Conservation (phyloP, 2,797 vertebrate species). For the Crocodylus rhombifer region DNA sequence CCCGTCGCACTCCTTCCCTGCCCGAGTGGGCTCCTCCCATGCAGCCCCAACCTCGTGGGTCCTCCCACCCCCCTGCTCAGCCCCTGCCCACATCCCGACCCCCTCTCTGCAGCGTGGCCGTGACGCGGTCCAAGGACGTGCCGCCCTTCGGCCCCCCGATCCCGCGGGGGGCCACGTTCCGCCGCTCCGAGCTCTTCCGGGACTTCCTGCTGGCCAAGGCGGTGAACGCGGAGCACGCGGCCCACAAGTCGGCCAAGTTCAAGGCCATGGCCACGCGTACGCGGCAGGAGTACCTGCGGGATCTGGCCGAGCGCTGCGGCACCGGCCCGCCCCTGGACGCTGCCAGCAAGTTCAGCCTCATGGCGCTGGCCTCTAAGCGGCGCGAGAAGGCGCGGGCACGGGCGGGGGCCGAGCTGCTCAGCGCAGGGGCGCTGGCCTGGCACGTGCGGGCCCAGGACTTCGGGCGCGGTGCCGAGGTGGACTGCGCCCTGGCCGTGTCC, state of each 20-base stretch:
- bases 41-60: too few relatives aligned
- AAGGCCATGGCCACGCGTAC: slow-evolving; percentile 95
- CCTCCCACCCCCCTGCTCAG: background rate
- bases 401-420: slow-evolving; percentile 85
- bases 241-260: slow-evolving; percentile 96
- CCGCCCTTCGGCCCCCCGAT: slow-evolving; percentile 94
- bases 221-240: slow-evolving; percentile 93
- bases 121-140: slow-evolving; percentile 96
- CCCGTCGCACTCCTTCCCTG: too few relatives aligned
- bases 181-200: slow-evolving; percentile 88
- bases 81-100: accelerated
- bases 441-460: slow-evolving; percentile 87
- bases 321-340: slow-evolving; percentile 90
- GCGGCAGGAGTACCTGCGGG: slow-evolving; percentile 92
- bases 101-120: slow-evolving; percentile 86
- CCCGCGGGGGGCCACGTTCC: slow-evolving; percentile 86
- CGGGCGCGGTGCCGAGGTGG: slow-evolving; percentile 80
- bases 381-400: slow-evolving; percentile 89
- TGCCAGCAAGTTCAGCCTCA: slow-evolving; percentile 91
- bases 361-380: slow-evolving; percentile 91
- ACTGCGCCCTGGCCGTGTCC: slow-evolving; percentile 84
- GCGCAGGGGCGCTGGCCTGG: slow-evolving; percentile 84
- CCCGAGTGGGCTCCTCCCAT: too few relatives aligned
- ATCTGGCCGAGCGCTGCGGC: slow-evolving; percentile 91
- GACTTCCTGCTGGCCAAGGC: slow-evolving; percentile 94